phyloP scores from a whole-genome alignment of 2,888 invertebrate genomes.

The Melipona beecheii region DNA sequence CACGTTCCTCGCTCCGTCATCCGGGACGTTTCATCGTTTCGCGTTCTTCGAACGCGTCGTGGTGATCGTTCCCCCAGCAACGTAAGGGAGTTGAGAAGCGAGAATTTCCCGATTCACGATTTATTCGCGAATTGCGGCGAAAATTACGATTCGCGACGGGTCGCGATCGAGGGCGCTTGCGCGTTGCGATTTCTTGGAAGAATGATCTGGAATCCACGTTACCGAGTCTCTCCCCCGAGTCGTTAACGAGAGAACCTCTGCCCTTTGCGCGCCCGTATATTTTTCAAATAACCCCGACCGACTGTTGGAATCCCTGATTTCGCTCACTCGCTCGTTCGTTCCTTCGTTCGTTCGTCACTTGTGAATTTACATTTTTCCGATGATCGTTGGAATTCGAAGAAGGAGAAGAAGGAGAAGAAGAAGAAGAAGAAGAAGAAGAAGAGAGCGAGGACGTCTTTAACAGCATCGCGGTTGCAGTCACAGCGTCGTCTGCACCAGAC shows the following conservation, averaged over 20 bases:
- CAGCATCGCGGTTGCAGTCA: constrained; percentile 52
- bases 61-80: too few species aligned
- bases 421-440: background rate
- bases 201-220: too few species aligned
- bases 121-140: too few species aligned
- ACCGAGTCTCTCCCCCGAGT: too few species aligned
- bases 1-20: background rate
- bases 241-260: constrained; percentile 1
- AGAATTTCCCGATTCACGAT: too few species aligned
- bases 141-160: too few species aligned
- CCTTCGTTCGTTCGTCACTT: constrained; percentile 6
- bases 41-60: too few species aligned
- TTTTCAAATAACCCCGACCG: constrained; percentile 3
- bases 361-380: constrained; percentile 46
- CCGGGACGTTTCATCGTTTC: background rate
- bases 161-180: too few species aligned
- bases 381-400: constrained; percentile 26
- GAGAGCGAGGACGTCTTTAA: constrained; percentile 43
- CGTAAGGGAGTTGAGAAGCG: too few species aligned
- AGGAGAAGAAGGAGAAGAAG: too few species aligned
- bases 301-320: constrained; percentile 12
- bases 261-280: constrained; percentile 1
- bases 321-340: background rate
- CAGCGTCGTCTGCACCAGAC: constrained; percentile 67
- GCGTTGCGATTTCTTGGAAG: background rate